These are phyloP conservation scores for Euleptes europaea DNA, from an alignment of 2,113 vertebrate species.

Conservation along the genomic window DNA sequence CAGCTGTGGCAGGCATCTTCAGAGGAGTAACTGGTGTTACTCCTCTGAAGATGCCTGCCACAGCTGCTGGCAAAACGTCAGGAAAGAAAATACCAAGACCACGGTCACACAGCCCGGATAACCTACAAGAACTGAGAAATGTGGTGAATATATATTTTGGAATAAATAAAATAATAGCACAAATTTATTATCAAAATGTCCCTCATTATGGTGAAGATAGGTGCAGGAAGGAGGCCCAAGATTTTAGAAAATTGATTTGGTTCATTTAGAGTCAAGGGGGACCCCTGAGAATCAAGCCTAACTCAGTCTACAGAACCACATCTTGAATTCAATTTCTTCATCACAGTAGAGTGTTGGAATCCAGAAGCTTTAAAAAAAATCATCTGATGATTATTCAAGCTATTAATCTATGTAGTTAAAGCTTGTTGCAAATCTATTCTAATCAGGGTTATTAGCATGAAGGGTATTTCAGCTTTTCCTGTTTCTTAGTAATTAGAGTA, in stretches of 20 bases:
- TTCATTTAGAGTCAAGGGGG: neutral
- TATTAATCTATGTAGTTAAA: constrained; percentile 28
- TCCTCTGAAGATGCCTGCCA: too few species aligned
- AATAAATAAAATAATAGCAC: neutral
- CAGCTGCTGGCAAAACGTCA: too few species aligned
- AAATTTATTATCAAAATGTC: neutral
- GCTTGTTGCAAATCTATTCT: constrained; percentile 38
- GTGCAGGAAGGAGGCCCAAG: neutral
- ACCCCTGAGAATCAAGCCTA: neutral
- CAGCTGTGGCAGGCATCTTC: too few species aligned
- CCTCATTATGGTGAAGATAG: neutral
- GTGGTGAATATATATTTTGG: neutral
- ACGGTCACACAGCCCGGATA: too few species aligned
- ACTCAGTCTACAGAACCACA: neutral
- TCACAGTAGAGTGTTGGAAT: neutral
- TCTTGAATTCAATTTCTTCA: neutral
- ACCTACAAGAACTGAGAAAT: too few species aligned
- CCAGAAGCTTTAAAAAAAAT: neutral
- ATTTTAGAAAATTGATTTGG: neutral
- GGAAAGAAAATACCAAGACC: too few species aligned
- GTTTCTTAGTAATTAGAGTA: constrained; percentile 39
- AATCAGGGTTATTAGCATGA: constrained; percentile 39
- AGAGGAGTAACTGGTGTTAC: too few species aligned
- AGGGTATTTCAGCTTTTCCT: constrained; percentile 10
- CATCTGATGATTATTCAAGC: neutral